Evolutionary conservation across 2,113 vertebrate species (phyloP).

Genomic region (Heterochromis multidens): DNA sequence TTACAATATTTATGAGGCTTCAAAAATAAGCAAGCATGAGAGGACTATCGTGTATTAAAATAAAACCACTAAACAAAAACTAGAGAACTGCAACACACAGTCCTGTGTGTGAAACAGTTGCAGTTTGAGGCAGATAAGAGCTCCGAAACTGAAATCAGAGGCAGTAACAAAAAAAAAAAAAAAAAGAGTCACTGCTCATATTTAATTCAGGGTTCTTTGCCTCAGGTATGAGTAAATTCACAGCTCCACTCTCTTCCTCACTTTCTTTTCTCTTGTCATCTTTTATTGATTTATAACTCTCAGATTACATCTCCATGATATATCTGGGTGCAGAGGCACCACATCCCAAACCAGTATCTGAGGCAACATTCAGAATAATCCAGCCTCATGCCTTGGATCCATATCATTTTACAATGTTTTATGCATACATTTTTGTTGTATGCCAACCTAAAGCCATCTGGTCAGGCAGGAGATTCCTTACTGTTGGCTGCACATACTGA

Average conservation of each 20-base stretch:
- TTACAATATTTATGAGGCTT: neutral
- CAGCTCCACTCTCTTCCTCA: neutral
- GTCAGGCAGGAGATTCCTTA: slow-evolving; percentile 7
- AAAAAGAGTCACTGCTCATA: neutral
- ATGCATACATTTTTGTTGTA: neutral
- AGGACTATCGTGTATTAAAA: neutral
- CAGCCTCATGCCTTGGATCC: neutral
- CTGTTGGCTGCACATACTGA: neutral
- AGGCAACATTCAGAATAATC: neutral
- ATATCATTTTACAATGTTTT: slow-evolving; percentile 12
- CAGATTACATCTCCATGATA: slow-evolving; percentile 26
- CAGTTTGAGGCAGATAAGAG: neutral
- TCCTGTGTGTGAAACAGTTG: neutral
- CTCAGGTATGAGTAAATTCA: slow-evolving; percentile 21
- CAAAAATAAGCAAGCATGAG: neutral
- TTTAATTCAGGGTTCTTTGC: slow-evolving; percentile 26
- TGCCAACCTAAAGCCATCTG: slow-evolving; percentile 26
- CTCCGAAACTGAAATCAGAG: slow-evolving; percentile 11
- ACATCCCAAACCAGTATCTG: slow-evolving; percentile 2
- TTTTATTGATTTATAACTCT: slow-evolving; percentile 50
- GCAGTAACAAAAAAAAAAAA: neutral
- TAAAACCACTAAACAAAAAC: neutral
- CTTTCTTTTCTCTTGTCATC: slow-evolving; percentile 5
- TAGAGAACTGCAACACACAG: neutral
- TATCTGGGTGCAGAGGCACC: neutral